Evolutionary conservation across 2,113 vertebrate species (phyloP).

Genomic region (Pseudorhombus dupliciocellatus): DNA sequence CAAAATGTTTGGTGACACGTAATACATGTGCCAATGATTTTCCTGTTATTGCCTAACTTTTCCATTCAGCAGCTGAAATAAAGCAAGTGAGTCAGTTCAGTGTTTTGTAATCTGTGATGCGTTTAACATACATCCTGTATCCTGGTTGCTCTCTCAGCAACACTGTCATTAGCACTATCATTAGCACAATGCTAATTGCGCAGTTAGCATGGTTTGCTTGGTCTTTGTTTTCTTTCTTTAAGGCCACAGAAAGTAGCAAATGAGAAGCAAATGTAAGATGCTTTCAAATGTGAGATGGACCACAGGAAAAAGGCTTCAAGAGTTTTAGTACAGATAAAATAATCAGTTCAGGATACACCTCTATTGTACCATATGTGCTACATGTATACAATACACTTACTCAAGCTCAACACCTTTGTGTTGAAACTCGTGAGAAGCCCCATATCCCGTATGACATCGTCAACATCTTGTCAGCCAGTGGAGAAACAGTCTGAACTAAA

Average conservation of each 20-base stretch:
- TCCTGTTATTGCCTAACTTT: neutral
- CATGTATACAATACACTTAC: constrained; percentile 20
- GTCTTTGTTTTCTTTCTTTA: constrained; percentile 23
- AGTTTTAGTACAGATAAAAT: constrained; percentile 22
- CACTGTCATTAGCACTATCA: neutral
- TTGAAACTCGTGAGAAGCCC: constrained; percentile 42
- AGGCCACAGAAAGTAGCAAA: constrained; percentile 49
- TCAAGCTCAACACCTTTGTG: constrained; percentile 52
- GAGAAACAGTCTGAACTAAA: constrained; percentile 25
- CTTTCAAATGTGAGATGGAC: constrained; percentile 26
- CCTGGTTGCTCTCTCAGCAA: neutral
- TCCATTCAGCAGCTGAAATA: neutral
- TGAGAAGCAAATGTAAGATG: constrained; percentile 13
- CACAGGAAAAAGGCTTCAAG: constrained; percentile 29
- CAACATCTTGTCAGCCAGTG: constrained; percentile 15
- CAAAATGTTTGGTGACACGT: no score
- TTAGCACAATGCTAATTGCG: neutral
- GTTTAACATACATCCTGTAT: neutral
- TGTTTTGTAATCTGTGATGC: neutral
- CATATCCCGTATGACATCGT: constrained; percentile 34
- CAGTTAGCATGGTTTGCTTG: no score
- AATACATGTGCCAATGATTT: no score
- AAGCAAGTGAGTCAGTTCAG: neutral
- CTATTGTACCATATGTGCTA: constrained; percentile 33
- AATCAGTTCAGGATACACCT: constrained; percentile 7